Evolutionary conservation across 2,113 vertebrate species (phyloP), one percentile per base, ranked within the genome.

Genomic region (Motacilla alba): DNA sequence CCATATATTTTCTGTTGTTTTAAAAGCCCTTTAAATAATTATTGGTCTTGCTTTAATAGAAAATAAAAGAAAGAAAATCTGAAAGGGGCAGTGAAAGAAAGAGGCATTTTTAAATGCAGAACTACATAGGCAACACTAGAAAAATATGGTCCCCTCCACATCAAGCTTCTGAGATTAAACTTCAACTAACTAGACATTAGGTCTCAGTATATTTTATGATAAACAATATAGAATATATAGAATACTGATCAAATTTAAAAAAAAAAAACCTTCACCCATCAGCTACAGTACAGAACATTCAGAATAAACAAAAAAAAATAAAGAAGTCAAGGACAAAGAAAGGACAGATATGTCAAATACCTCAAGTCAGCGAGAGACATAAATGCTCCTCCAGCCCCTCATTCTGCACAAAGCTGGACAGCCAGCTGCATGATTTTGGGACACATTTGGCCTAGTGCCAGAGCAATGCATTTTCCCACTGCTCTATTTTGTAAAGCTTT

Each of bases 331-430:
- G 24, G 52, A 58, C 26, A 66, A 75, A 72, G 19, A 28, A 95
- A 83, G 22, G 21, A 63, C 10, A 74, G 46, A 27, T 6, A 58
- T 2, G 2, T n/a, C 4, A 69, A 88, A 73, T 14, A 19, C 26
- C 62, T 50, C 20, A 75, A 43, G 5, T 15, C 30, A 49, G 18
- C 0, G 1, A 28, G 18, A 23, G 31, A 50, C 30, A 22, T 14
- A 44, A 49, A 50, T 3, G 3, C 5, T 33, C 6, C 15, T 7
- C 7, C 3, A 4, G 2, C 0, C 9, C 16, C 15, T 2, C 3
- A 1, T 27, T 41, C 47, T 22, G 26, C 14, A 18, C 6, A 46
- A 70, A 74, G 30, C 56, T 43, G 41, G 15, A 39, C 13, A 28
- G 13, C 4, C 19, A 55, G 14, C 7, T 47, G 16, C 12, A 37